phyloP scores from a whole-genome alignment of 2,113 vertebrate genomes.

The Corvus hawaiiensis region DNA sequence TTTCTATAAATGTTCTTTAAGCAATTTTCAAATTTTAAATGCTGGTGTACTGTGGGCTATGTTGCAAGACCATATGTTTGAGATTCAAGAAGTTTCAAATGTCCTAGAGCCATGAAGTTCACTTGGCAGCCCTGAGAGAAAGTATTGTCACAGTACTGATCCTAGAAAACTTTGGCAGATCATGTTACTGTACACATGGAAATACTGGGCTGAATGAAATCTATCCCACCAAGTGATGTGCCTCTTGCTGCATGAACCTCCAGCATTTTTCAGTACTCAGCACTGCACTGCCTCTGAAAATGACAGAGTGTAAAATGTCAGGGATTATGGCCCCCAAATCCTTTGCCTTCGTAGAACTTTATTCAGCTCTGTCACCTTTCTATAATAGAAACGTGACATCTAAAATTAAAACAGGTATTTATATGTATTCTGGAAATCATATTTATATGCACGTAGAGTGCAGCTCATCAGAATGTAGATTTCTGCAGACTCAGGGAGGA shows the following conservation, averaged over 20 bases:
- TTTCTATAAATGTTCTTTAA: not conserved
- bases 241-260: constrained; percentile 5
- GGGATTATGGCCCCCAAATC: not conserved
- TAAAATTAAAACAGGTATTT: constrained; percentile 24
- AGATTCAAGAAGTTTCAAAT: not conserved
- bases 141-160: not conserved
- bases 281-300: constrained; percentile 2
- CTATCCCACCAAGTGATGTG: constrained; percentile 12
- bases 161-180: constrained; percentile 1
- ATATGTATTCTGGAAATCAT: not conserved
- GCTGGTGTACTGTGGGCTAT: not conserved
- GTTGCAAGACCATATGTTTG: not conserved
- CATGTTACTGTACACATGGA: not conserved
- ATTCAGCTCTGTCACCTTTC: constrained; percentile 16
- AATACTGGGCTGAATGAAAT: constrained; percentile 48
- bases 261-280: constrained; percentile 14
- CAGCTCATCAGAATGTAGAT: not conserved
- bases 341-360: not conserved
- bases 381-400: not conserved
- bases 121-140: not conserved
- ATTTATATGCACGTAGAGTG: not conserved
- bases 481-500: not conserved
- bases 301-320: constrained; percentile 39
- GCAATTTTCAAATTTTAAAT: not conserved
- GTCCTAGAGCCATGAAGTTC: not conserved